phyloP scores from a whole-genome alignment of 35 echinoderm and acorn worm genomes.

The Holothuria glaberrima region DNA sequence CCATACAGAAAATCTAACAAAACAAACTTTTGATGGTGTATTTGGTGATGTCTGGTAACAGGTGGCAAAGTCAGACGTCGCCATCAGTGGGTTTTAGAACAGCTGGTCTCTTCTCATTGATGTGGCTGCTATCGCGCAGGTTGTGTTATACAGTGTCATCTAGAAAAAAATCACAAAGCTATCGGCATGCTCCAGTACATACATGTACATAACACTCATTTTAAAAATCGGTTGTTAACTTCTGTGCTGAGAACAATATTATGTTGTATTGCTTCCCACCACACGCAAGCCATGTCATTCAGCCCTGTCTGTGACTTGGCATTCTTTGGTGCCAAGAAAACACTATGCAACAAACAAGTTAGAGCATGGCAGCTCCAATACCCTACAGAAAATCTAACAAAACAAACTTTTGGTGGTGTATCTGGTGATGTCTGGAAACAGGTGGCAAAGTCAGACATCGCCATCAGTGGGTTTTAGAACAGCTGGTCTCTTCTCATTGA shows the following conservation, averaged over 20 bases:
- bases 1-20: not conserved
- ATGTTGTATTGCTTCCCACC: constrained; percentile 52
- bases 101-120: not conserved
- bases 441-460: not conserved
- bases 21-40: not conserved
- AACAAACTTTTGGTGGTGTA: constrained; percentile 3
- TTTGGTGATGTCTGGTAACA: not conserved
- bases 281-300: constrained; percentile 58
- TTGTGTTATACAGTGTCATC: too few relatives aligned
- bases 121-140: not conserved
- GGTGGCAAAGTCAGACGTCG: not conserved
- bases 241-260: constrained; percentile 27
- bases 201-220: too few relatives aligned
- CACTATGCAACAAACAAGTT: not conserved
- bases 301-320: constrained; percentile 65
- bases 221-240: too few relatives aligned
- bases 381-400: not conserved
- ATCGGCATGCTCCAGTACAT: too few relatives aligned
- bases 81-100: not conserved
- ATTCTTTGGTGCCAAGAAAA: constrained; percentile 38
- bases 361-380: not conserved
- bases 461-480: not conserved
- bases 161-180: too few relatives aligned
- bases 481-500: constrained; percentile 10
- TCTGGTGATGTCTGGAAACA: not conserved